phyloP scores from a whole-genome alignment of 92 coral and sea anemone genomes.

The Paramuricea clavata region DNA sequence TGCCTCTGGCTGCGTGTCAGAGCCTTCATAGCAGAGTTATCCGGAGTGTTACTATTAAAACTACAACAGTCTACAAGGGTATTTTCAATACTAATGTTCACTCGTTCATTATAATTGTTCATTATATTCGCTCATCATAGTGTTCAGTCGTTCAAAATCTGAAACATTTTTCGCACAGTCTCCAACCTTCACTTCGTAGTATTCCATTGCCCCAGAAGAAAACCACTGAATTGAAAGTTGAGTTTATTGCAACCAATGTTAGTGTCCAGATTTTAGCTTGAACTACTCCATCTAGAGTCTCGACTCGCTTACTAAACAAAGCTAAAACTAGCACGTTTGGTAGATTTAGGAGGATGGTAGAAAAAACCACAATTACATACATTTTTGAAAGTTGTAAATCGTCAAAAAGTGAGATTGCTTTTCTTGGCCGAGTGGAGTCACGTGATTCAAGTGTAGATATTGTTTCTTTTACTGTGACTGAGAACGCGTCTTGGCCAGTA shows the following conservation, averaged over 20 bases:
- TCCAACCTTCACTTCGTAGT: slow-evolving; percentile 15
- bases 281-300: background rate
- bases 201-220: slow-evolving; percentile 17
- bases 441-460: background rate
- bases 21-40: too few species aligned
- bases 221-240: slow-evolving; percentile 19
- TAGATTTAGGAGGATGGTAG: background rate
- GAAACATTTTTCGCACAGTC: background rate
- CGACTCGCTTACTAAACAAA: background rate
- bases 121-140: too few species aligned
- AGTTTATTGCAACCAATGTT: background rate
- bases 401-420: background rate
- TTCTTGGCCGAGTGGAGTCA: background rate
- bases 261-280: background rate
- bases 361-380: background rate
- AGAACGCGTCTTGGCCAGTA: background rate
- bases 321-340: slow-evolving; percentile 8
- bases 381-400: slow-evolving; percentile 13
- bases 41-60: too few species aligned
- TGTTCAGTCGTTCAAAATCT: background rate
- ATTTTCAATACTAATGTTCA: too few species aligned
- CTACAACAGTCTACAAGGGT: too few species aligned
- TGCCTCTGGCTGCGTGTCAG: too few species aligned
- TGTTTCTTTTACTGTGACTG: background rate
- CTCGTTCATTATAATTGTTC: too few species aligned